Conservation (phyloP, 2,113 vertebrate species). For the Speoplatyrhinus poulsoni region DNA sequence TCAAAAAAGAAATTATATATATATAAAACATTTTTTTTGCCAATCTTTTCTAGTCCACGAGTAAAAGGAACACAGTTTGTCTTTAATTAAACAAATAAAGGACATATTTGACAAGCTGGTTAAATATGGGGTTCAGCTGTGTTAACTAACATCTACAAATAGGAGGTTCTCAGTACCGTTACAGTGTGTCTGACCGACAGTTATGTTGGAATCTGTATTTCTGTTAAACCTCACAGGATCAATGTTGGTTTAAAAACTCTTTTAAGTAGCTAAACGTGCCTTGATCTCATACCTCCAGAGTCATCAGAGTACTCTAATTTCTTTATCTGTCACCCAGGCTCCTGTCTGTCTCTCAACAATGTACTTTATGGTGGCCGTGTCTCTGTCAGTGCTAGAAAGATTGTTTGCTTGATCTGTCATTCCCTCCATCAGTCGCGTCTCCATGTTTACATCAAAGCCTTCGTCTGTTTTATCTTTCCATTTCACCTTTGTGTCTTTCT, state of each 20-base stretch:
- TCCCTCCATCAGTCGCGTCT: not conserved
- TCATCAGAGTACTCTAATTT: not conserved
- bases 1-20: too few species aligned
- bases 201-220: not conserved
- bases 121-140: not conserved
- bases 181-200: not conserved
- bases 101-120: not conserved
- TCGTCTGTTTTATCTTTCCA: not conserved
- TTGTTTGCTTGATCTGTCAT: slow-evolving; percentile 18
- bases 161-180: not conserved
- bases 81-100: too few species aligned
- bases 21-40: not conserved
- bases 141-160: not conserved
- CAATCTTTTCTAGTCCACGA: too few species aligned
- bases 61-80: not conserved
- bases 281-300: not conserved
- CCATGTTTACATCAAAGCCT: not conserved
- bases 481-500: not conserved
- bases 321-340: not conserved
- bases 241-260: not conserved
- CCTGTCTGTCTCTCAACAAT: slow-evolving; percentile 24
- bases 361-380: slow-evolving; percentile 36
- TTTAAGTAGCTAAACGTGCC: slow-evolving; percentile 5
- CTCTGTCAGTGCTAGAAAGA: slow-evolving; percentile 27
- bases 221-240: not conserved